These are phyloP conservation scores for Notarius quadriscutis DNA, from an alignment of 2,113 vertebrate genomes.

Conservation along the genomic window DNA sequence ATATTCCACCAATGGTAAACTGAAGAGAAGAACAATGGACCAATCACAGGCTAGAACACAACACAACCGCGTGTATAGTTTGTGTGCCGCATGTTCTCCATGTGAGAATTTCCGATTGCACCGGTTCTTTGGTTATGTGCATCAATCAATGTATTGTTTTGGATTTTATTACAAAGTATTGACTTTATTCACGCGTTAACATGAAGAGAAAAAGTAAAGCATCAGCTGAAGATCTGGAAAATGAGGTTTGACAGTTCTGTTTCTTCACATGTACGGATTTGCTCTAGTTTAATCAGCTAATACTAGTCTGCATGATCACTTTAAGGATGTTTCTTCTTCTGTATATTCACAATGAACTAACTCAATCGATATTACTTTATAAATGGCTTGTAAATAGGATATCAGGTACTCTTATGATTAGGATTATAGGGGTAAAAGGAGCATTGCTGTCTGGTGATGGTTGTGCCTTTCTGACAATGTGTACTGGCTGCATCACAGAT, in stretches of 20 bases:
- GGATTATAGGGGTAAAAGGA: background rate
- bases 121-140: background rate
- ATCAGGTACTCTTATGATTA: background rate
- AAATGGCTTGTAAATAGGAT: background rate
- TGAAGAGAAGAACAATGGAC: background rate
- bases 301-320: background rate
- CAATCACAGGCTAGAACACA: constrained; percentile 7
- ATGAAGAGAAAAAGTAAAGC: constrained; percentile 40
- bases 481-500: constrained; percentile 52
- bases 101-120: constrained; percentile 31
- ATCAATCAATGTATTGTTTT: background rate
- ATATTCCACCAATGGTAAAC: constrained; percentile 5
- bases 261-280: background rate
- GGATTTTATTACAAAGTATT: background rate
- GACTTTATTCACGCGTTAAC: background rate
- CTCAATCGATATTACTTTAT: background rate
- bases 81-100: constrained; percentile 40
- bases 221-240: constrained; percentile 15
- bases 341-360: background rate
- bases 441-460: background rate
- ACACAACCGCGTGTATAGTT: fast-evolving
- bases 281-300: background rate
- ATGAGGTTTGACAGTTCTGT: constrained; percentile 13
- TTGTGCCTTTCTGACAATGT: background rate
- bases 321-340: background rate